Evolutionary conservation across 2,888 invertebrate genomes (phyloP).

Genomic region (Scaeva pyrastri): DNA sequence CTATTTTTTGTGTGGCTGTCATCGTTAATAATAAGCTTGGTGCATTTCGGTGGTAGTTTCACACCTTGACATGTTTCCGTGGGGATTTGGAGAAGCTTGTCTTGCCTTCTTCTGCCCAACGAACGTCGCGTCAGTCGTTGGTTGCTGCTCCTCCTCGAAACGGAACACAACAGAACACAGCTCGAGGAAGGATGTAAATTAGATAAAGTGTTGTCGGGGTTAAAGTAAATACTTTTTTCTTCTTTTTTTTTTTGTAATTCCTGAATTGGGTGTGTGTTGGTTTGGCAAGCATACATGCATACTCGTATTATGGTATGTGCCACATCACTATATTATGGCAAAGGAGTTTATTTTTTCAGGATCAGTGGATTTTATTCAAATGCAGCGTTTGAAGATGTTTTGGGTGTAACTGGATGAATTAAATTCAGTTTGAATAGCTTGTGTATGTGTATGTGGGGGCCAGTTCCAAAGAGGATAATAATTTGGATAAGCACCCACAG

Average conservation of each 20-base stretch:
- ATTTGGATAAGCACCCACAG: slow-evolving; percentile 4
- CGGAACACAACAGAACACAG: background rate
- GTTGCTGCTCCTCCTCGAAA: background rate
- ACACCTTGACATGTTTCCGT: slow-evolving; percentile 73
- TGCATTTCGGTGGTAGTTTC: slow-evolving; percentile 63
- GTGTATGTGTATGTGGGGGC: background rate
- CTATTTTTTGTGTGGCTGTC: slow-evolving; percentile 50
- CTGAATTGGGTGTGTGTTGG: slow-evolving; percentile 25
- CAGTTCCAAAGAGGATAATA: background rate
- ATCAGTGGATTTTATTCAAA: slow-evolving; percentile 52
- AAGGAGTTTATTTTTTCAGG: slow-evolving; percentile 25
- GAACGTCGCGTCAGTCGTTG: too few species aligned
- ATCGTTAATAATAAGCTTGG: slow-evolving; percentile 67
- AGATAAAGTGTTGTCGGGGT: slow-evolving; percentile 44
- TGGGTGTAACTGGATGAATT: slow-evolving; percentile 13
- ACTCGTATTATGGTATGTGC: slow-evolving; percentile 4
- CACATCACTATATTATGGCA: background rate
- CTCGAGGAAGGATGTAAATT: slow-evolving; percentile 63
- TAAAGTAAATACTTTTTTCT: slow-evolving; percentile 14
- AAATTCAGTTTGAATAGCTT: slow-evolving; percentile 26
- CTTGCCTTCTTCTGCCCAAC: too few species aligned
- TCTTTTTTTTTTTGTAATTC: slow-evolving; percentile 57
- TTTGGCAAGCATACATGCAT: background rate
- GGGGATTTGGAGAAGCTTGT: slow-evolving; percentile 55
- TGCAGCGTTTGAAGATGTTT: slow-evolving; percentile 17